phyloP scores from a whole-genome alignment of 2,113 vertebrate species.

The Muscicapa adusta region DNA sequence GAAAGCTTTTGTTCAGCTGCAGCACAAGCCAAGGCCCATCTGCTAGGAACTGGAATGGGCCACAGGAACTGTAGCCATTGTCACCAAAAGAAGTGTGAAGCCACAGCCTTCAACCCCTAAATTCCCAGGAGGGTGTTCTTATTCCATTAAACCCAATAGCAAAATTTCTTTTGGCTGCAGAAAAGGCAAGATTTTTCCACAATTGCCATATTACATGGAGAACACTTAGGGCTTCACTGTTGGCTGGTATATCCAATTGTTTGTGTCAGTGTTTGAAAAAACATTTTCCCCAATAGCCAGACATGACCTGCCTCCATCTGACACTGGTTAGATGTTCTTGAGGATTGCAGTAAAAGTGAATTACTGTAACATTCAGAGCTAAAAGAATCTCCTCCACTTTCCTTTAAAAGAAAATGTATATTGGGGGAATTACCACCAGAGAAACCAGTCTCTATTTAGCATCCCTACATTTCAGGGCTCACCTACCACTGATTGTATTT shows the following conservation, averaged over 20 bases:
- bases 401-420: not conserved
- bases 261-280: not conserved
- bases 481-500: not conserved
- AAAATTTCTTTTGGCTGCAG: not conserved
- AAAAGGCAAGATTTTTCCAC: not conserved
- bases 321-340: not conserved
- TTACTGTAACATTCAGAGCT: not conserved
- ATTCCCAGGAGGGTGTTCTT: not conserved
- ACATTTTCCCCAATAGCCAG: not conserved
- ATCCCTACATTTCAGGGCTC: not conserved
- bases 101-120: not conserved
- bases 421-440: not conserved
- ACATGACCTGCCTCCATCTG: rapidly evolving
- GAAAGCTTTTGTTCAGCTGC: not conserved
- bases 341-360: not conserved
- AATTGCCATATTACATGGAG: not conserved
- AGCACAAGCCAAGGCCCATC: not conserved
- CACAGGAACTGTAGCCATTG: not conserved
- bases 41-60: not conserved
- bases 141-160: not conserved
- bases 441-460: not conserved
- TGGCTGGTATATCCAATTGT: not conserved
- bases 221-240: not conserved
- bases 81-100: not conserved
- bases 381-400: not conserved